A percentile compares a stretch with the other conserved stretches of the same genome.
Conservation (phyloP, 2,888 invertebrate genomes). For the Orchestes rusci region DNA sequence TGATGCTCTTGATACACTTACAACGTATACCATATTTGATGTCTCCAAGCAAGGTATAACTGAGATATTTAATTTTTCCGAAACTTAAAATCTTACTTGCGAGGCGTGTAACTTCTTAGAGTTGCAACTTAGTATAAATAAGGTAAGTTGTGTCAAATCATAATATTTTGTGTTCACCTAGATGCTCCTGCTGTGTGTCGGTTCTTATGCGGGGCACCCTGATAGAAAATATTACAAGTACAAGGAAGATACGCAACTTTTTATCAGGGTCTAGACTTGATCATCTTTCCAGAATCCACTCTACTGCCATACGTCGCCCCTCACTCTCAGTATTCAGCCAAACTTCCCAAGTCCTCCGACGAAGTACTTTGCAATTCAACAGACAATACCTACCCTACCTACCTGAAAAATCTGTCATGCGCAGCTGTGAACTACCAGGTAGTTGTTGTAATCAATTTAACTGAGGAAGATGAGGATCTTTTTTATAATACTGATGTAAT, state of each 20-base stretch:
- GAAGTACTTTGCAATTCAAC: conserved; percentile 17
- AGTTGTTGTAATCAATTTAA: conserved; percentile 20
- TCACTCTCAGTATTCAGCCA: conserved; percentile 2
- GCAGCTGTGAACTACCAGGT: conserved; percentile 16
- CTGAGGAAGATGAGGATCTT: conserved; percentile 8
- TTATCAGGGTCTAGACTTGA: conserved; percentile 19
- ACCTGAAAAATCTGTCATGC: conserved; percentile 21
- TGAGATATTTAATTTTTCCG: too few relatives aligned
- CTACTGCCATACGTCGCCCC: conserved; percentile 7
- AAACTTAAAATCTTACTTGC: too few relatives aligned
- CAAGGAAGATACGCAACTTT: conserved; percentile 6
- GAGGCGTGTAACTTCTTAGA: too few relatives aligned
- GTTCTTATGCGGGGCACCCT: too few relatives aligned
- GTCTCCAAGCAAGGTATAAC: too few relatives aligned
- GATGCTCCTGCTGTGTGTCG: too few relatives aligned
- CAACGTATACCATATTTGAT: too few relatives aligned
- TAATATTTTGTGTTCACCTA: too few relatives aligned
- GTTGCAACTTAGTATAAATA: neutral
- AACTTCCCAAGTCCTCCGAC: conserved; percentile 2
- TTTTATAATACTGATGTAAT: conserved; percentile 22
- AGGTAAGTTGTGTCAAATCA: neutral
- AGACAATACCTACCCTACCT: conserved; percentile 6
- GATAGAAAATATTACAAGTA: neutral
- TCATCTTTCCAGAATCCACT: conserved; percentile 21
- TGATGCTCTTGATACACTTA: too few relatives aligned